Conservation (phyloP, 2,888 invertebrate species). For the Agrochola lychnidis region DNA sequence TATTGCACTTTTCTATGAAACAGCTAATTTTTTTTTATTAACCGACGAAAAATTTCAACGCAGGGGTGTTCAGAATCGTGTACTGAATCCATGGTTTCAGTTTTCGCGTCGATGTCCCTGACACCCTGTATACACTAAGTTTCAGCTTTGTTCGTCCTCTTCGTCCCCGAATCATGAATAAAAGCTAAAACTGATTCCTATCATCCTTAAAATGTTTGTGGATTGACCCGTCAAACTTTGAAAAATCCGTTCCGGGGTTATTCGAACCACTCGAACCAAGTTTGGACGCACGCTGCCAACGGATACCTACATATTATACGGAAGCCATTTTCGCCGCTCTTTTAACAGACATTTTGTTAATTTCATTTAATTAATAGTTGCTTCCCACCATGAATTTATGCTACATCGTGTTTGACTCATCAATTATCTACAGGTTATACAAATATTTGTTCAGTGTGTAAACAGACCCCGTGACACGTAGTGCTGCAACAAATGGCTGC, state of each 20-base stretch:
- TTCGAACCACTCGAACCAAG: not conserved
- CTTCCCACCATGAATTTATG: not conserved
- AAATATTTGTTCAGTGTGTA: not conserved
- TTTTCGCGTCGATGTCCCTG: no score
- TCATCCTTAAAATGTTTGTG: slow-evolving; percentile 16
- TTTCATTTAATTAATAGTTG: not conserved
- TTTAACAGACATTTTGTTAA: not conserved
- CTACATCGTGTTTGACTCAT: not conserved
- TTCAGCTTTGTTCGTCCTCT: not conserved
- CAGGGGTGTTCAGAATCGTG: no score
- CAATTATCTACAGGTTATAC: not conserved
- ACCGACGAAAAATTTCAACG: no score
- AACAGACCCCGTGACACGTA: not conserved
- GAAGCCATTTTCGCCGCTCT: not conserved
- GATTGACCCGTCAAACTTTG: slow-evolving; percentile 12
- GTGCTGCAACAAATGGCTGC: not conserved
- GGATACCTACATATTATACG: not conserved
- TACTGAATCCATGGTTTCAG: no score
- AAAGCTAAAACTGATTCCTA: not conserved
- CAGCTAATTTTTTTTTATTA: no score
- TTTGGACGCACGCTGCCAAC: not conserved
- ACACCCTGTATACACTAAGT: no score
- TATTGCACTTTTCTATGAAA: no score
- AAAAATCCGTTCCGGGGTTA: not conserved
- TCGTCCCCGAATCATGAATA: not conserved